Conservation (phyloP, 2,113 vertebrate genomes). For the Passer montanus region DNA sequence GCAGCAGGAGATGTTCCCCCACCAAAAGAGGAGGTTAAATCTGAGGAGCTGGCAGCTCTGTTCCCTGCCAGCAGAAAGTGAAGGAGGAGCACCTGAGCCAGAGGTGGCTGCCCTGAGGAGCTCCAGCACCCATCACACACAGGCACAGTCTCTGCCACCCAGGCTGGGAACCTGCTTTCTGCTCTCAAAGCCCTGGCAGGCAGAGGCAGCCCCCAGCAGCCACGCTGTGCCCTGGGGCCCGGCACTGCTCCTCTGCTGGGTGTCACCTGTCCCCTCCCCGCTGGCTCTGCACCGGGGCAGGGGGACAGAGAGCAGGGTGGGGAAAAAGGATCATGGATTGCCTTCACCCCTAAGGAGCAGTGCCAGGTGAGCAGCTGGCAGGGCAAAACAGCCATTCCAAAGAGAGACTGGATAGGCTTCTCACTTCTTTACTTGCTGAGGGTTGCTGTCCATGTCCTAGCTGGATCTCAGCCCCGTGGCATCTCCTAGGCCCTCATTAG, state of each 20-base stretch:
- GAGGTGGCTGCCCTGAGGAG: neutral
- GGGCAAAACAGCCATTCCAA: neutral
- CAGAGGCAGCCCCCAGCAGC: neutral
- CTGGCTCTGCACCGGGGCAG: neutral
- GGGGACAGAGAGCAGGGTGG: neutral
- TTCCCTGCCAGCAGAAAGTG: neutral
- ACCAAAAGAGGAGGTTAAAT: neutral
- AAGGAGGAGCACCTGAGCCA: neutral
- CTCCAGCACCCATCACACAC: neutral
- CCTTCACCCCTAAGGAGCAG: neutral
- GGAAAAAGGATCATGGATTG: accelerated
- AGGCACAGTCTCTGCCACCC: neutral
- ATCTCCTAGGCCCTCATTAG: neutral
- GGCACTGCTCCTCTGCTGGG: neutral
- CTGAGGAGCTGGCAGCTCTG: neutral
- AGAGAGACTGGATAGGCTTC: neutral
- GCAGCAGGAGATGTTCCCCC: neutral
- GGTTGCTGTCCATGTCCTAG: neutral
- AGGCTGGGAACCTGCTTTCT: neutral
- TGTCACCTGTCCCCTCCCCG: neutral
- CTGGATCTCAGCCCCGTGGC: neutral
- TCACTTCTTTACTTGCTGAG: neutral
- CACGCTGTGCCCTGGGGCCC: neutral
- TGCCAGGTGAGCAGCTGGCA: neutral
- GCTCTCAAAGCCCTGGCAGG: neutral